Conservation (phyloP, 2,113 vertebrate species). For the chimpanzee (Pan troglodytes) region DNA sequence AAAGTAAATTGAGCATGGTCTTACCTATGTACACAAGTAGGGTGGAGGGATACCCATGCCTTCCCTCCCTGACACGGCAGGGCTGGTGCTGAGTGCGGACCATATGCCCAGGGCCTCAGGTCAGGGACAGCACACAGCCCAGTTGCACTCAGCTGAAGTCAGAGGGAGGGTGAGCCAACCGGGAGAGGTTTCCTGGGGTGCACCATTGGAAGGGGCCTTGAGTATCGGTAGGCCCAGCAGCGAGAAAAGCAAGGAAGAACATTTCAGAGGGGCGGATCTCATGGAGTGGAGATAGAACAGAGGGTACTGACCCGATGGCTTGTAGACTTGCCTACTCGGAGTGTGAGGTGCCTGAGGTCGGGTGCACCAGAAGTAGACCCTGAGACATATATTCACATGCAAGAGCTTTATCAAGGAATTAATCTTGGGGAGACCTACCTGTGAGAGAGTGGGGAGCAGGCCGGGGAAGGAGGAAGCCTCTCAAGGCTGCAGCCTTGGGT, state of each 20-base stretch:
- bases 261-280: background rate
- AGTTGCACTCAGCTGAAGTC: fast-evolving
- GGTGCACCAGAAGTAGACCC: background rate
- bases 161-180: fast-evolving
- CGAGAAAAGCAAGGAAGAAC: background rate
- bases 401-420: background rate
- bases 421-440: background rate
- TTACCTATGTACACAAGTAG: fast-evolving
- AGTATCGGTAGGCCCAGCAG: background rate
- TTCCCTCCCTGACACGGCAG: background rate
- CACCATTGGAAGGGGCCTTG: background rate
- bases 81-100: fast-evolving
- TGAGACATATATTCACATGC: background rate
- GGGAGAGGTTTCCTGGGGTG: background rate
- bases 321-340: background rate
- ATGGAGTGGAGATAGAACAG: background rate
- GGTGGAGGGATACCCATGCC: fast-evolving
- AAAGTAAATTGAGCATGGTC: fast-evolving
- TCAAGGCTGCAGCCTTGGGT: background rate
- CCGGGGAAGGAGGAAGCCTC: fast-evolving
- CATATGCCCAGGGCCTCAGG: background rate
- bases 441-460: background rate
- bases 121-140: fast-evolving
- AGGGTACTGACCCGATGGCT: background rate
- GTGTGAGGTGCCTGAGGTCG: background rate